Conservation (phyloP, 23 tunicate species). For the Clavelina lepadiformis region DNA sequence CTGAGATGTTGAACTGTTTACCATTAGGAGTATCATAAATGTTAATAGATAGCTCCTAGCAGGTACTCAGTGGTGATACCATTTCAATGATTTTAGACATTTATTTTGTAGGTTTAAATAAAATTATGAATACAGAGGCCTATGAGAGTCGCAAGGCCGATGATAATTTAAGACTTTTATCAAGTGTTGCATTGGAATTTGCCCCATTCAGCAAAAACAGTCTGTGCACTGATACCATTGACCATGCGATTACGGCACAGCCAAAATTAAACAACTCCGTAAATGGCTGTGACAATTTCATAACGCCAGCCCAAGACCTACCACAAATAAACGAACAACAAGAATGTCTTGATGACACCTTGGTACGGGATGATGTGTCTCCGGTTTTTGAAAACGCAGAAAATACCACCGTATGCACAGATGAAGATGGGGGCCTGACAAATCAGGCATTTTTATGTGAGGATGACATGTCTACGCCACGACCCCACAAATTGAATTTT, state of each 20-base stretch:
- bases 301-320: background rate
- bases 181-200: background rate
- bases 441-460: slow-evolving; percentile 47
- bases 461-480: slow-evolving; percentile 45
- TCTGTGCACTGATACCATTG: background rate
- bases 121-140: slow-evolving; percentile 26
- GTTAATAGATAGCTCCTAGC: too few relatives aligned
- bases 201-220: background rate
- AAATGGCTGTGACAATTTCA: background rate
- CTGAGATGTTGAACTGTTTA: too few relatives aligned
- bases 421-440: slow-evolving; percentile 20
- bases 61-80: too few relatives aligned
- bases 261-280: background rate
- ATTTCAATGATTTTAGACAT: too few relatives aligned
- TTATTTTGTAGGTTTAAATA: too few relatives aligned
- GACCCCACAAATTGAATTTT: slow-evolving; percentile 41
- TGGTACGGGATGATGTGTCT: background rate
- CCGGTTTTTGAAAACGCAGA: slow-evolving; percentile 17
- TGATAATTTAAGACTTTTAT: slow-evolving; percentile 20
- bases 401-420: background rate
- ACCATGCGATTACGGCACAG: background rate
- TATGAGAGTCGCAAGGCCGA: slow-evolving; percentile 24
- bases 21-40: too few relatives aligned
- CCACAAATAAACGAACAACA: background rate
- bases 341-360: slow-evolving; percentile 21